These are phyloP conservation scores for Rana temporaria DNA, from an alignment of 2,113 vertebrate species.

Conservation along the genomic window DNA sequence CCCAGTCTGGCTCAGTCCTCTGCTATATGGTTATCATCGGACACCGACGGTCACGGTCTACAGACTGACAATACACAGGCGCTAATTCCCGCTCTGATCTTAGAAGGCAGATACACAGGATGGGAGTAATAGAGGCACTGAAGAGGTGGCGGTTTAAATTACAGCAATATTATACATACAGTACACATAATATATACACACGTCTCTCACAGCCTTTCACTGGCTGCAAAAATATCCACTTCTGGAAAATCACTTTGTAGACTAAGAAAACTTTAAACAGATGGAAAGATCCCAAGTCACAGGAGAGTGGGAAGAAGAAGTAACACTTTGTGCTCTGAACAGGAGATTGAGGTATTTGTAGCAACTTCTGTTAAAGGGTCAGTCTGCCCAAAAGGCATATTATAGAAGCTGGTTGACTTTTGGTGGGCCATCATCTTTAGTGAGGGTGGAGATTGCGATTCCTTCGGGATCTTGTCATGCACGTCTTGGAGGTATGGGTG, in stretches of 20 bases:
- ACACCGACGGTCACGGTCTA: neutral
- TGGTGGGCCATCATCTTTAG: too few relatives aligned
- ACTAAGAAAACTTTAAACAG: conserved; percentile 32
- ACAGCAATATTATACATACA: conserved; percentile 21
- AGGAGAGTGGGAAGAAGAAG: conserved; percentile 2
- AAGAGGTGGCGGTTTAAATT: conserved; percentile 19
- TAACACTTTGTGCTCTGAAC: conserved; percentile 5
- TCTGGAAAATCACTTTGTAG: conserved; percentile 53
- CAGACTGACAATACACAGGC: neutral
- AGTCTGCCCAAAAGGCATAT: too few relatives aligned
- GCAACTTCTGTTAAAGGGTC: too few relatives aligned
- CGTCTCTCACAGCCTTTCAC: conserved; percentile 11
- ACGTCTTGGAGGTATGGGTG: too few relatives aligned
- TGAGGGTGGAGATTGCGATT: too few relatives aligned
- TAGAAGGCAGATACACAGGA: neutral
- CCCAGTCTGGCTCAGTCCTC: too few relatives aligned
- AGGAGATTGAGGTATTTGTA: too few relatives aligned
- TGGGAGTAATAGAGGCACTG: neutral
- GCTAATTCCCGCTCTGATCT: conserved; percentile 3
- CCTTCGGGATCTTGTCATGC: too few relatives aligned
- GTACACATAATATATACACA: conserved; percentile 19
- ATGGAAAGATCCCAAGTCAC: conserved; percentile 34
- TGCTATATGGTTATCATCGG: too few relatives aligned
- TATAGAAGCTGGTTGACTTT: too few relatives aligned
- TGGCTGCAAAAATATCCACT: conserved; percentile 42